Conservation (phyloP, 1,140 invertebrate genomes). For the Episyrphus balteatus region DNA sequence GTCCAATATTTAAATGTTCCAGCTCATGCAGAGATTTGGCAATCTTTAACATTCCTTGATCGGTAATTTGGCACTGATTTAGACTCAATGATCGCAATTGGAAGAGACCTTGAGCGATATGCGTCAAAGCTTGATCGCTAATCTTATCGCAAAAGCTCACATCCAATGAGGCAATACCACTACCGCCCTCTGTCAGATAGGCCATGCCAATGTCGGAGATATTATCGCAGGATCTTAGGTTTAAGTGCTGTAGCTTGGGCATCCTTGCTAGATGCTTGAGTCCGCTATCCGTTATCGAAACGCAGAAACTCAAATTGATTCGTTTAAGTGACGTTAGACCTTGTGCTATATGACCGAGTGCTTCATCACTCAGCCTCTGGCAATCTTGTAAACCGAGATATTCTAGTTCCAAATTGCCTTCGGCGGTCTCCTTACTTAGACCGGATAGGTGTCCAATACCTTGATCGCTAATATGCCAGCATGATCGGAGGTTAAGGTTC, state of each 20-base stretch:
- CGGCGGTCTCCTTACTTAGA: slow-evolving; percentile 49
- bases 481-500: slow-evolving; percentile 76
- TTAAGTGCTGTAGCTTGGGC: slow-evolving; percentile 72
- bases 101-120: slow-evolving; percentile 79
- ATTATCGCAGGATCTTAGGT: slow-evolving; percentile 85
- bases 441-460: slow-evolving; percentile 81
- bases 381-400: slow-evolving; percentile 86
- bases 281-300: slow-evolving; percentile 82
- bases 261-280: slow-evolving; percentile 80
- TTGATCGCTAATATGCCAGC: slow-evolving; percentile 81
- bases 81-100: slow-evolving; percentile 72
- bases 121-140: slow-evolving; percentile 74
- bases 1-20: slow-evolving; percentile 85
- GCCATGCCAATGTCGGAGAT: slow-evolving; percentile 85
- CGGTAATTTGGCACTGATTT: slow-evolving; percentile 82
- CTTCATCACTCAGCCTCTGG: slow-evolving; percentile 84
- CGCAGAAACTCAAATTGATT: slow-evolving; percentile 89
- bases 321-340: slow-evolving; percentile 69
- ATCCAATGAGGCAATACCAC: slow-evolving; percentile 67
- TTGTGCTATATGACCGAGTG: slow-evolving; percentile 68
- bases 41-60: slow-evolving; percentile 79
- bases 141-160: slow-evolving; percentile 95
- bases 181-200: slow-evolving; percentile 75
- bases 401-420: slow-evolving; percentile 64
- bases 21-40: slow-evolving; percentile 72